Evolutionary conservation across 2,888 invertebrate genomes (phyloP).

Genomic region (Eupeodes latifasciatus): DNA sequence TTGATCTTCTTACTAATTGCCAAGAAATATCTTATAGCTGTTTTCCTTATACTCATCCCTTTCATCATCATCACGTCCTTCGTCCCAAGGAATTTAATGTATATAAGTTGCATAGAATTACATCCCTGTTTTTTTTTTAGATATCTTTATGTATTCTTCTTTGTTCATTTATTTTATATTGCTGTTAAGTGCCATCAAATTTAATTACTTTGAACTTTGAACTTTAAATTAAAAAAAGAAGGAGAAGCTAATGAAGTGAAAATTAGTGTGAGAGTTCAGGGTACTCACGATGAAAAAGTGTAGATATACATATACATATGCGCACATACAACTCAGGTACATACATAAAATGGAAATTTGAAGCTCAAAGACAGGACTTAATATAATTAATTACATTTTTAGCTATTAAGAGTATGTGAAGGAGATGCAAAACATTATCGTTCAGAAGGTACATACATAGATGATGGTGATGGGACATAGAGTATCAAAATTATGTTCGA

Average conservation of each 20-base stretch:
- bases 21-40: constrained; percentile 33
- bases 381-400: constrained; percentile 63
- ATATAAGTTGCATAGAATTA: constrained; percentile 34
- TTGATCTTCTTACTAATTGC: constrained; percentile 63
- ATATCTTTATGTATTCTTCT: background rate
- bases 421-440: background rate
- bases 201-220: constrained; percentile 44
- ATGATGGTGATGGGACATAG: too few relatives aligned
- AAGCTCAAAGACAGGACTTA: constrained; percentile 59
- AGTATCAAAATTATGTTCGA: too few relatives aligned
- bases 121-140: background rate
- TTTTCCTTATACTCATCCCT: background rate
- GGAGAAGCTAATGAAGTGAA: constrained; percentile 61
- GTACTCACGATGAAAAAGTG: background rate
- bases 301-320: background rate
- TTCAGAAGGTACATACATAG: background rate
- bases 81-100: constrained; percentile 20
- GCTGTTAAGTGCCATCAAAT: constrained; percentile 59
- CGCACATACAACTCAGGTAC: constrained; percentile 14
- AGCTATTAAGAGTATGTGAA: background rate
- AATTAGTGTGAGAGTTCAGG: constrained; percentile 1
- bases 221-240: background rate
- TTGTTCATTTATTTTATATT: background rate
- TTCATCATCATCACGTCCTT: background rate
- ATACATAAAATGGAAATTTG: constrained; percentile 38